Evolutionary conservation across 1,140 invertebrate genomes (phyloP), one percentile per base, ranked within the genome.

Genomic region (Dreissena rostriformis): DNA sequence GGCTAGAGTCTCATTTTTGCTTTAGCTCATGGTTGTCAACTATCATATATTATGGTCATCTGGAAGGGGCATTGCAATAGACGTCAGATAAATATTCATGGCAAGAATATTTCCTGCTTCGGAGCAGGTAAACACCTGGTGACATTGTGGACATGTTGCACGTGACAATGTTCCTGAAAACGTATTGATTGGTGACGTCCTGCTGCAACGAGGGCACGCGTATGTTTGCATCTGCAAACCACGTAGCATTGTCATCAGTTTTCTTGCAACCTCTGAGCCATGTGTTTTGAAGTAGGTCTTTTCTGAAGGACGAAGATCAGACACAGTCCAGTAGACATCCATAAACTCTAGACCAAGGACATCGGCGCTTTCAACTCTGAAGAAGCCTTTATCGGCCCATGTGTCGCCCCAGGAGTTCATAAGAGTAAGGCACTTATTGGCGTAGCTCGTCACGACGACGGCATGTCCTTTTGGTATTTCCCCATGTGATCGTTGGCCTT

Each of bases 321-420:
- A 29, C 15, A 11, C 0, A 5, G 55, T 24, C 80, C 80, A 82
- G 61, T 22, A 82, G 11, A 82, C 80, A 52, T 82, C 71, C 11
- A 81, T 65, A 57, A 81, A 81, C n/a, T 81, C 57, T 4, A 82
- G 10, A 39, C 57, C 57, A n/a, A 82, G 61, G 53, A 82, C 80
- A 5, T 74, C 57, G 5, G 70, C 80, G 55, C 63, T 74, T 28
- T 66, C 17, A n/a, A 82, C 71, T 28, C 39, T 73, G 65, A 74
- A 82, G 61, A 82, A 82, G 1, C 80, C 80, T 7, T 2, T 19
- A 53, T 82, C 71, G 6, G 52, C 80, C 55, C 55, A 82, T 0
- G 29, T 17, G 6, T 66, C 29, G 51, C 80, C 80, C 70, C 71
- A 82, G 14, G 80, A 82, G 72, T 82, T 82, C 80, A 82, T 82